Percentiles rank a stretch among this genome's conserved stretches.
Conservation (phyloP, 2,888 invertebrate genomes). For the Meandrusa payeni region DNA sequence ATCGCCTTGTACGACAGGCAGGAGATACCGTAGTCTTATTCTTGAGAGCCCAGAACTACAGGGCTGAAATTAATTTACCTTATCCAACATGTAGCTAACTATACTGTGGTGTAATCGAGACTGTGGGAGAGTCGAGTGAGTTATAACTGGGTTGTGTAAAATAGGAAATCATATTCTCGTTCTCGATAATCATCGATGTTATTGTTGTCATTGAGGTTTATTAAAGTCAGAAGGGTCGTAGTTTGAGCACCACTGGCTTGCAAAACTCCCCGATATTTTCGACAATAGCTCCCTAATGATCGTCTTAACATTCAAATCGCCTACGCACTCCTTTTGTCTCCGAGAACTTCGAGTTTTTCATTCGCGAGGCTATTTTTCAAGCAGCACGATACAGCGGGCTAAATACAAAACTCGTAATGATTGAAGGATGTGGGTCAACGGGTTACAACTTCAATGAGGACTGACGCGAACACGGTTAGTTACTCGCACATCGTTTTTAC, state of each 20-base stretch:
- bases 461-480: slow-evolving; percentile 21
- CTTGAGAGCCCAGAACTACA: no score
- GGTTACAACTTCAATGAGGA: slow-evolving; percentile 48
- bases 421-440: slow-evolving; percentile 70
- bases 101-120: no score
- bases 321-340: slow-evolving; percentile 74
- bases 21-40: no score
- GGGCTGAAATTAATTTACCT: no score
- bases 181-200: no score
- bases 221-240: no score
- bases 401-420: slow-evolving; percentile 52
- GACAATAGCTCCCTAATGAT: slow-evolving; percentile 74
- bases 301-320: slow-evolving; percentile 75
- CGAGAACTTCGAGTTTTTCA: slow-evolving; percentile 64
- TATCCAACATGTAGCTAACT: no score
- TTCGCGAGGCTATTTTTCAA: slow-evolving; percentile 69
- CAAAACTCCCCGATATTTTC: slow-evolving; percentile 51
- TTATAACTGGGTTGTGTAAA: no score
- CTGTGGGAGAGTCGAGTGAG: no score
- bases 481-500: slow-evolving; percentile 16
- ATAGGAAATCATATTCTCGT: no score
- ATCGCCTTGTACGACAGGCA: no score
- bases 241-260: slow-evolving; percentile 53
- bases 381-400: slow-evolving; percentile 50
- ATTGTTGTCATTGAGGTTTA: no score